Evolutionary conservation across 2,113 vertebrate genomes (phyloP).

Genomic region (Entomyzon cyanotis): DNA sequence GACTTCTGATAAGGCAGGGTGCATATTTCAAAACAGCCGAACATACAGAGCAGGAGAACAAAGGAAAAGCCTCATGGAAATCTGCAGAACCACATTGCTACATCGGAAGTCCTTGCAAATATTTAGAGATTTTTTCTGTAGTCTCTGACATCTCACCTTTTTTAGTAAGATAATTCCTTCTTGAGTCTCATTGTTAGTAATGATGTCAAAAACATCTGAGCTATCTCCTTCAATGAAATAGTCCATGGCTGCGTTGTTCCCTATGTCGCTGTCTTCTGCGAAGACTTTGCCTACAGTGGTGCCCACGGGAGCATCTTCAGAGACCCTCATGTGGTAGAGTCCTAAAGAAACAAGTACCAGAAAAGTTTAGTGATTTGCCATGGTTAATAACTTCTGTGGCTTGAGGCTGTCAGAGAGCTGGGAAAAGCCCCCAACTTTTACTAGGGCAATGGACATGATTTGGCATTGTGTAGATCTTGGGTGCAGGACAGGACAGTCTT

Average conservation of each 20-base stretch:
- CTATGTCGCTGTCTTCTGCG: conserved; percentile 86
- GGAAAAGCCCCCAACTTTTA: neutral
- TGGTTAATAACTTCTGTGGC: neutral
- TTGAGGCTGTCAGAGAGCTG: neutral
- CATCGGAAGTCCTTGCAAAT: neutral
- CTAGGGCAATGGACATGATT: neutral
- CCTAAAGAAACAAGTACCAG: conserved; percentile 64
- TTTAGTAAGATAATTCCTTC: conserved; percentile 87
- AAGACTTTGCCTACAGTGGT: conserved; percentile 83
- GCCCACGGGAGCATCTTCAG: conserved; percentile 80
- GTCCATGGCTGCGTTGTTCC: conserved; percentile 86
- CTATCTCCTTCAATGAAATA: conserved; percentile 84
- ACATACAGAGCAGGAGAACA: too few relatives aligned
- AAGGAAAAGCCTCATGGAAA: too few relatives aligned
- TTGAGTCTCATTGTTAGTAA: conserved; percentile 84
- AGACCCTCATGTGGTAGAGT: conserved; percentile 82
- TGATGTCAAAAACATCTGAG: conserved; percentile 79
- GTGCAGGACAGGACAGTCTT: neutral
- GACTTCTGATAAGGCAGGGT: too few relatives aligned
- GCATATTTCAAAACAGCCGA: too few relatives aligned
- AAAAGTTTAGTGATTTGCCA: neutral
- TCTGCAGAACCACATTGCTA: too few relatives aligned
- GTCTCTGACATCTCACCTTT: conserved; percentile 75
- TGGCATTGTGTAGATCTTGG: too few relatives aligned
- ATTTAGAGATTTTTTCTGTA: neutral